These are phyloP conservation scores for Synergus gifuensis DNA, from an alignment of 2,888 invertebrate genomes.

Conservation along the genomic window DNA sequence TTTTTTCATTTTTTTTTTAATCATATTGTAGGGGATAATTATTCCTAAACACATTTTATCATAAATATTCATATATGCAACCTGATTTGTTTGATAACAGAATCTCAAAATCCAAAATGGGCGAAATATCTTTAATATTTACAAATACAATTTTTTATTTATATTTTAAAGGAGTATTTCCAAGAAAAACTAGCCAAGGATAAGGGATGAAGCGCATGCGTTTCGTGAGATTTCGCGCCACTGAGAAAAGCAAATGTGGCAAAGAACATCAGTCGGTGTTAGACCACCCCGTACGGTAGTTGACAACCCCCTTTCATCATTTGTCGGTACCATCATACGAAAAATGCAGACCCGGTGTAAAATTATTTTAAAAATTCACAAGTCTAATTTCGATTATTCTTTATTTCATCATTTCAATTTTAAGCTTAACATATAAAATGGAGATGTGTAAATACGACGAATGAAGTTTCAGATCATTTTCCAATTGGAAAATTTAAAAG, in stretches of 20 bases:
- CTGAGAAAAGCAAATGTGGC: slow-evolving; percentile 48
- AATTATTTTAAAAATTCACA: background rate
- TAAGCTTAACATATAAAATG: background rate
- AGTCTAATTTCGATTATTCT: background rate
- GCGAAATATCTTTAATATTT: too few relatives aligned
- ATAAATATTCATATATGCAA: too few relatives aligned
- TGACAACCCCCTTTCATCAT: slow-evolving; percentile 15
- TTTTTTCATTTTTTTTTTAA: too few relatives aligned
- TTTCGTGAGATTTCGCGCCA: slow-evolving; percentile 57
- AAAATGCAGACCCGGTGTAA: background rate
- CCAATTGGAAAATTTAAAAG: slow-evolving; percentile 28
- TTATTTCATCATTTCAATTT: background rate
- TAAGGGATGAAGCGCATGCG: slow-evolving; percentile 56
- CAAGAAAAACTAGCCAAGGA: background rate
- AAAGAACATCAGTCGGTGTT: slow-evolving; percentile 58
- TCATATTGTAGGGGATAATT: too few relatives aligned
- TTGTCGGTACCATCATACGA: background rate
- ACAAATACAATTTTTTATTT: too few relatives aligned
- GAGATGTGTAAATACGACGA: background rate
- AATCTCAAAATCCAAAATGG: too few relatives aligned
- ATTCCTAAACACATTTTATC: too few relatives aligned
- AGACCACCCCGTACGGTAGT: slow-evolving; percentile 55
- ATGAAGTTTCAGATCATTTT: slow-evolving; percentile 45
- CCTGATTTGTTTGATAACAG: too few relatives aligned
- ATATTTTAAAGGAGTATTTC: background rate